Conservation (phyloP, 2,113 vertebrate genomes). For the Ctenodactylus gundi region DNA sequence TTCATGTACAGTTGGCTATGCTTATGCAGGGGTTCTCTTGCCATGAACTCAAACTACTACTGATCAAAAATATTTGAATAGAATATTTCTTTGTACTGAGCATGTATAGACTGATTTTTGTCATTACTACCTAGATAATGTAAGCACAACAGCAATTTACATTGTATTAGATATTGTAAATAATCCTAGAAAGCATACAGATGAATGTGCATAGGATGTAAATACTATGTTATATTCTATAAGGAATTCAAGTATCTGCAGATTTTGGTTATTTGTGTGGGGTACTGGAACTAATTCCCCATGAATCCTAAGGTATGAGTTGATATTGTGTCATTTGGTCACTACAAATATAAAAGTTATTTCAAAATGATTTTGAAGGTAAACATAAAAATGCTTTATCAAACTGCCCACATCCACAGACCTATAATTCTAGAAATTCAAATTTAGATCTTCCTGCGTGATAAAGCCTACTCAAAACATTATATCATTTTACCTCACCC, state of each 20-base stretch:
- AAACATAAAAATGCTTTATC: background rate
- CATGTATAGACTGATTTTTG: background rate
- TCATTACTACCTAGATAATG: background rate
- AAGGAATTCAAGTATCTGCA: background rate
- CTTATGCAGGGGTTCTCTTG: background rate
- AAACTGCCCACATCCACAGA: background rate
- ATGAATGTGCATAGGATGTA: background rate
- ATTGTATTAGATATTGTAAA: background rate
- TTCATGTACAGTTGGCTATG: background rate
- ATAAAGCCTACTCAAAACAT: background rate
- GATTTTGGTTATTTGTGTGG: background rate
- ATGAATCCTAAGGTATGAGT: too few species aligned
- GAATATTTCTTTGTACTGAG: background rate
- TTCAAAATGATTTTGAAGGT: background rate
- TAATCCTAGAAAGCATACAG: background rate
- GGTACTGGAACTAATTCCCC: background rate
- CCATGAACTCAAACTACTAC: background rate
- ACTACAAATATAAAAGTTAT: background rate
- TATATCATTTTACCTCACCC: background rate
- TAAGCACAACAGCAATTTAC: background rate
- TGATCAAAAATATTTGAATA: background rate
- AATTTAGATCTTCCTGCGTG: background rate
- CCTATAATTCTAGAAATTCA: background rate
- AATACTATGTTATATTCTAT: background rate
- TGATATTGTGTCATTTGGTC: background rate